Evolutionary conservation across 2,888 invertebrate species (phyloP).

Genomic region (Autographa pulchrina): DNA sequence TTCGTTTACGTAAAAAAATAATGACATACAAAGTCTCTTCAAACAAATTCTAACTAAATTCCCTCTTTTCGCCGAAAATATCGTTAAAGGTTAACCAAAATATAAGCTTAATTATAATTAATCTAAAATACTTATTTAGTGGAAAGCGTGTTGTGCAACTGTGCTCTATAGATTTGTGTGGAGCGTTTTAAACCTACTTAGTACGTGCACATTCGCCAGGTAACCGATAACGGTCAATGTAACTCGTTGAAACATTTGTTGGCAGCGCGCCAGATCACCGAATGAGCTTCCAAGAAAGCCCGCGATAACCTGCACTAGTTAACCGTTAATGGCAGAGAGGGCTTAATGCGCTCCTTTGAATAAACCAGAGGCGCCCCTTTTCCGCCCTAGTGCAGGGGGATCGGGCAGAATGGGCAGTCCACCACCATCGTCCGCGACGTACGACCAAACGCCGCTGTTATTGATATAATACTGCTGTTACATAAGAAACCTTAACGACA

Average conservation of each 20-base stretch:
- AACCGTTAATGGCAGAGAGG: constrained; percentile 73
- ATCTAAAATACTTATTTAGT: not conserved
- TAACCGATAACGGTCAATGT: constrained; percentile 65
- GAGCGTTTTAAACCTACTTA: constrained; percentile 49
- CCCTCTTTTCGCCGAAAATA: constrained; percentile 20
- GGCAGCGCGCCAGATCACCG: constrained; percentile 75
- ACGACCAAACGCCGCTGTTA: constrained; percentile 65
- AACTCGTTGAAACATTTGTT: constrained; percentile 66
- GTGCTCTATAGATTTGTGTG: constrained; percentile 41
- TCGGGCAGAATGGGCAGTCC: constrained; percentile 60
- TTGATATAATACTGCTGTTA: constrained; percentile 60
- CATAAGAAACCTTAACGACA: constrained; percentile 45
- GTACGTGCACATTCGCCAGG: constrained; percentile 59
- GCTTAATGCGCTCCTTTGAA: constrained; percentile 79
- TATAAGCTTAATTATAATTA: not conserved
- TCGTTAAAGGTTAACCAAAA: constrained; percentile 16
- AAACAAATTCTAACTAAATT: constrained; percentile 8
- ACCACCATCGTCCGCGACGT: constrained; percentile 65
- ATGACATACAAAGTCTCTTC: constrained; percentile 23
- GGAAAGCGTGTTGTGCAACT: constrained; percentile 3
- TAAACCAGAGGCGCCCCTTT: constrained; percentile 67
- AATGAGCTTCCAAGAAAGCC: constrained; percentile 73
- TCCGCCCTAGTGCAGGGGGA: constrained; percentile 60
- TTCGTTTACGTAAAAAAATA: constrained; percentile 33
- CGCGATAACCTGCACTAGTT: constrained; percentile 76